Evolutionary conservation across 2,888 invertebrate species (phyloP).

Genomic region (Aphidius colemani): DNA sequence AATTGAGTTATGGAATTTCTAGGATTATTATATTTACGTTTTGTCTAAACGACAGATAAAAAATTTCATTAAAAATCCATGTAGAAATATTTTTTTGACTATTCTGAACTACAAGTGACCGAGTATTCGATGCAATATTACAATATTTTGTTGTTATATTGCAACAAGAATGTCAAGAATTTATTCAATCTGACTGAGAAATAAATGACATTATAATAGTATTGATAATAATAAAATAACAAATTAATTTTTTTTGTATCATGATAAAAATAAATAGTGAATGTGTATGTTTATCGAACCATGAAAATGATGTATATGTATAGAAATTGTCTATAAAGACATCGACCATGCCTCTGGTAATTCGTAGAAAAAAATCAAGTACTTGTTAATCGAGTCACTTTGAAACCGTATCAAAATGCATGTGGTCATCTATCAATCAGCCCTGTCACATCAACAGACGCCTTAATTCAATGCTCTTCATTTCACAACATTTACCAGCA

Average conservation of each 20-base stretch:
- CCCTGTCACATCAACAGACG: constrained; percentile 6
- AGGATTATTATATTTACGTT: too few relatives aligned
- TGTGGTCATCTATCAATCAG: constrained; percentile 13
- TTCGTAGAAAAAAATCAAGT: neutral
- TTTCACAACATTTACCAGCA: neutral
- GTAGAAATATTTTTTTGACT: too few relatives aligned
- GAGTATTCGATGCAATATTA: too few relatives aligned
- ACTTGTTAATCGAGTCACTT: neutral
- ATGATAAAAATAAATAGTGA: neutral
- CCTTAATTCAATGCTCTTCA: constrained; percentile 6
- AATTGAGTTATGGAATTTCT: too few relatives aligned
- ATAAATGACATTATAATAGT: too few relatives aligned
- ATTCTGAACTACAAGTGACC: too few relatives aligned
- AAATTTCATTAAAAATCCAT: too few relatives aligned
- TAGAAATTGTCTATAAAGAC: constrained; percentile 12
- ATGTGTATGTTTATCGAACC: neutral
- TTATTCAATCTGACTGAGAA: too few relatives aligned
- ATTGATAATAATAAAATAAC: too few relatives aligned
- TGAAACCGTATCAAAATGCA: constrained; percentile 16
- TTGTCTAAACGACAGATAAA: too few relatives aligned
- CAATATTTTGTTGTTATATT: too few relatives aligned
- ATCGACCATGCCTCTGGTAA: constrained; percentile 6
- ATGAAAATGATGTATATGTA: neutral
- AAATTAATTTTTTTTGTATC: constrained; percentile 23
- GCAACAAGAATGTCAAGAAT: too few relatives aligned